Conservation (phyloP, 2,888 invertebrate genomes). For the Anagyrus pseudococci region DNA sequence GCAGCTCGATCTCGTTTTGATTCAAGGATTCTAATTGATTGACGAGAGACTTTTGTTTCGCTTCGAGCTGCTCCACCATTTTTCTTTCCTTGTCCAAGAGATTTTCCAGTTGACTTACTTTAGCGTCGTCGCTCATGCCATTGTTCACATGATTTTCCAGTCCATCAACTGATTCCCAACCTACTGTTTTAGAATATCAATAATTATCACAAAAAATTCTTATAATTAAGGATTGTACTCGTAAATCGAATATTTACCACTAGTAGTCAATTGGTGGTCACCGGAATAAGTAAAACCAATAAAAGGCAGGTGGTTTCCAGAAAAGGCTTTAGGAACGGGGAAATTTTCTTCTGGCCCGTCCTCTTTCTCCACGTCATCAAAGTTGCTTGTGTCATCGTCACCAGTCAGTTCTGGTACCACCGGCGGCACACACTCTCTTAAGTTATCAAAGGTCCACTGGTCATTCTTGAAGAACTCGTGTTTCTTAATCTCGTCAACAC, state of each 20-base stretch:
- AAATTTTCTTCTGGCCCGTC: conserved; percentile 93
- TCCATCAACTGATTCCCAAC: conserved; percentile 61
- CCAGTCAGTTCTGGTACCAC: conserved; percentile 94
- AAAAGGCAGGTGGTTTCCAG: conserved; percentile 98
- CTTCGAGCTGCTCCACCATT: conserved; percentile 76
- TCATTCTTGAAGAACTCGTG: conserved; percentile 97
- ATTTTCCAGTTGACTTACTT: conserved; percentile 74
- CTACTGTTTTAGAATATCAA: conserved; percentile 41
- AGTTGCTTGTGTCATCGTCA: conserved; percentile 98
- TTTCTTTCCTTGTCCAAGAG: conserved; percentile 78
- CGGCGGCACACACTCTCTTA: conserved; percentile 93
- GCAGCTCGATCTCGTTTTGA: conserved; percentile 78
- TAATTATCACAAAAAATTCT: not conserved
- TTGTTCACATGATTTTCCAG: conserved; percentile 68
- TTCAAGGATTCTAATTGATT: conserved; percentile 79
- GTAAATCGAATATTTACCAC: conserved; percentile 44
- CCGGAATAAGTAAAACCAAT: conserved; percentile 98
- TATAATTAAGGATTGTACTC: not conserved
- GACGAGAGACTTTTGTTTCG: conserved; percentile 75
- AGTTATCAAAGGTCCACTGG: conserved; percentile 97
- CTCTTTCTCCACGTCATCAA: conserved; percentile 96
- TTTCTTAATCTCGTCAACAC: conserved; percentile 91
- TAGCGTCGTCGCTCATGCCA: conserved; percentile 60
- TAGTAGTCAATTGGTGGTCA: conserved; percentile 79
- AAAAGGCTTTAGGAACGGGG: conserved; percentile 96